Conservation (phyloP, 2,797 vertebrate genomes). For the Hirundo rustica region DNA sequence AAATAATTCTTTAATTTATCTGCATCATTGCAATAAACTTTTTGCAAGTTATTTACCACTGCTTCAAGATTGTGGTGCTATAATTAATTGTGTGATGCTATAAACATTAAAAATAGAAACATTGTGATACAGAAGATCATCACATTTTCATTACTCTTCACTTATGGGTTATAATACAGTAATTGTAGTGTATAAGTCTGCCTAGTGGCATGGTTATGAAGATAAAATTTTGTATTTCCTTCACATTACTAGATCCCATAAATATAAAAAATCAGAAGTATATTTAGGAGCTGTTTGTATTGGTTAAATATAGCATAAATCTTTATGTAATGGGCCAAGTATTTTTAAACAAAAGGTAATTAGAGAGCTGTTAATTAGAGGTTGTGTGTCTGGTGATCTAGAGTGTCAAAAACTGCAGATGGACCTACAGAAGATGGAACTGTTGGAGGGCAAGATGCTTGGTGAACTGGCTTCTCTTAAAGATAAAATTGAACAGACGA, state of each 20-base stretch:
- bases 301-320: neutral
- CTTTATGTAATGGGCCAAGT: neutral
- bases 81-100: neutral
- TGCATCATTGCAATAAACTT: neutral
- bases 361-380: neutral
- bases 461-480: constrained; percentile 85
- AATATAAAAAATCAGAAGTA: neutral
- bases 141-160: neutral
- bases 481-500: constrained; percentile 84
- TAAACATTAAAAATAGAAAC: neutral
- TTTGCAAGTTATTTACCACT: neutral
- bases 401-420: constrained; percentile 90
- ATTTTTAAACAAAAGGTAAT: neutral
- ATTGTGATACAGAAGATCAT: neutral
- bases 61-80: neutral
- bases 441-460: constrained; percentile 90
- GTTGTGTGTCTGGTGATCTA: constrained; percentile 57
- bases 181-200: neutral
- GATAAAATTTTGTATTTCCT: neutral
- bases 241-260: neutral
- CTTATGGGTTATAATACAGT: rapidly evolving
- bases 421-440: constrained; percentile 94
- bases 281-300: neutral
- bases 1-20: neutral
- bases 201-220: neutral